Evolutionary conservation across 2,888 invertebrate species (phyloP), one percentile per base, ranked within the genome.

Genomic region (Drosophila koepferae): DNA sequence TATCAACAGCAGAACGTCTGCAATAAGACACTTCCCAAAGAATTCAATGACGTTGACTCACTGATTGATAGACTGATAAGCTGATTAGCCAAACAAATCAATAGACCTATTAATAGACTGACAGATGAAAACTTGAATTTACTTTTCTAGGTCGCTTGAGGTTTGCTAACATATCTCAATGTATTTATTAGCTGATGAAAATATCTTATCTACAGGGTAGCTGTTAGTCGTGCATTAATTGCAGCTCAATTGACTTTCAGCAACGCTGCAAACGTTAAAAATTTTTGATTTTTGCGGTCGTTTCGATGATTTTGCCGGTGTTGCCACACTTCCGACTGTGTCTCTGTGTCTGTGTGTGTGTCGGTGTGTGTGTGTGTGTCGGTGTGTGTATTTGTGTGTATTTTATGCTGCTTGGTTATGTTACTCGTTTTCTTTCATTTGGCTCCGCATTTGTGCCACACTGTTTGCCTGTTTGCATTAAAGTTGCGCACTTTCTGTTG

Each of bases 281-380:
- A 65, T 80, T 84, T 84, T 82, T 74, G 79, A 82, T 86, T 81
- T 85, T 70, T 81, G 81, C 82, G 77, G 77, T 82, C 60, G 82
- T 63, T 84, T 80, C 67, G 59, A 74, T 78, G 82, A 82, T 84
- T 81, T 65, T 56, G 62, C 63, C 72, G 49, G 34, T 66, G 72
- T 61, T 38, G 56, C 49, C 56, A 54, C 2, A 68, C 56, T 54
- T 64, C 49, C 55, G 74, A n/a, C 48, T 48, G 10, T 40, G 12
- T 41, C 36, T 16, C 28, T 48, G 12, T 28, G 14, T 60, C 28
- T 20, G 41, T 43, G 10, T 9, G 41, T 40, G 14, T 41, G 49
- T 49, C n/a, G n/a, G 8, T 28, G 36, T 51, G 36, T 43, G 12
- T 20, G 41, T 61, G 48, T 53, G 34, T 54, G 54, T 61, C 23